Conservation (phyloP, 1,140 invertebrate genomes). For the Hydropsyche tenuis region DNA sequence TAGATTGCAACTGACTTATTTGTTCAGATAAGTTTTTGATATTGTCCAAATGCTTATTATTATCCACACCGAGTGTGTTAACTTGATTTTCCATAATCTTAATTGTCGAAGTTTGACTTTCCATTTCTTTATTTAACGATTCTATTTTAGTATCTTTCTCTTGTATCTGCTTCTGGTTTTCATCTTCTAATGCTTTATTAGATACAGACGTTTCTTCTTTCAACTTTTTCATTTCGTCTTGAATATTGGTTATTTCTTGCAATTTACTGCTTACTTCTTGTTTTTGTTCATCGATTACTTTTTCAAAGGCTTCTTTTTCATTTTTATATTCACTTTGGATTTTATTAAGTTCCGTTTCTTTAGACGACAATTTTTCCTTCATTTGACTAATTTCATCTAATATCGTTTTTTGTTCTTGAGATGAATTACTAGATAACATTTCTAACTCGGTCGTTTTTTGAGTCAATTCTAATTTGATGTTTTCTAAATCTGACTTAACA, state of each 20-base stretch:
- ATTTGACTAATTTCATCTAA: slow-evolving; percentile 58
- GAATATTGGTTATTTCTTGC: slow-evolving; percentile 38
- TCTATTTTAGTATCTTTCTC: slow-evolving; percentile 60
- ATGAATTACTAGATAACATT: slow-evolving; percentile 56
- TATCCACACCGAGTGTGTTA: slow-evolving; percentile 56
- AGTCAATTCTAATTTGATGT: slow-evolving; percentile 56
- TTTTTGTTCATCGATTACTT: slow-evolving; percentile 58
- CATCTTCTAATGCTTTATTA: slow-evolving; percentile 59
- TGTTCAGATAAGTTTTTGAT: slow-evolving; percentile 57
- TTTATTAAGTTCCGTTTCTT: slow-evolving; percentile 40
- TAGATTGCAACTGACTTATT: slow-evolving; percentile 55
- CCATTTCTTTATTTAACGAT: slow-evolving; percentile 57
- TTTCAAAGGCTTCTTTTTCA: slow-evolving; percentile 59
- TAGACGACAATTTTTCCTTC: slow-evolving; percentile 54
- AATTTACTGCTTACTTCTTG: slow-evolving; percentile 56
- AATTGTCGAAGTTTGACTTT: slow-evolving; percentile 59
- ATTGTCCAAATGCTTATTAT: slow-evolving; percentile 56
- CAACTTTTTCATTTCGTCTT: slow-evolving; percentile 46
- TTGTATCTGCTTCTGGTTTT: slow-evolving; percentile 60
- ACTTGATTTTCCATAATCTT: slow-evolving; percentile 61
- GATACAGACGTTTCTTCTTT: slow-evolving; percentile 47
- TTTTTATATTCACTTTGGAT: slow-evolving; percentile 55
- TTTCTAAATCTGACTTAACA: slow-evolving; percentile 57
- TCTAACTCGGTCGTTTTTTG: slow-evolving; percentile 60
- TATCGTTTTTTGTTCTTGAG: slow-evolving; percentile 58